Evolutionary conservation across 35 echinoderm and acorn worm species (phyloP), one percentile per base, ranked within the genome.

Genomic region (Hemicentrotus pulcherrimus): DNA sequence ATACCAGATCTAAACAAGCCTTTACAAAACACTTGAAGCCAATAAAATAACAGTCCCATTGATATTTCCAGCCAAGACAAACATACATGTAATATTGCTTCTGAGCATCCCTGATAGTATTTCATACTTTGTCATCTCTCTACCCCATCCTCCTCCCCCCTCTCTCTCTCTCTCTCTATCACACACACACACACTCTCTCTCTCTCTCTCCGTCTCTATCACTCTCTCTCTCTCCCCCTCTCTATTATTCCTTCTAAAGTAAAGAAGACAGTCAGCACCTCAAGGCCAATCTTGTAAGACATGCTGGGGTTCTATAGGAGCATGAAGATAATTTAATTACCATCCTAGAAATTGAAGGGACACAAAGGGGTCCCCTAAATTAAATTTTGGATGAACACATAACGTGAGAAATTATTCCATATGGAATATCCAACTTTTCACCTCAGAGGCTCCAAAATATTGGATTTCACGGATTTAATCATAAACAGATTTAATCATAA

Each of bases 271-370:
- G 65, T 78, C 7, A 28, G 65, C 28, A 78, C 65, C 65, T 78
- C 65, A 78, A 78, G 65, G 65, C 65, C 65, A n/a, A 78, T 78
- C 65, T 78, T 78, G 65, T 24, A 78, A 78, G 65, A 78, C 65
- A 78, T 78, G 65, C 65, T 78, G 65, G 19, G 65, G 65, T 78
- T 78, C 65, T 78, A 78, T 78, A 22, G 65, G 65, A 78, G 65
- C 65, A 78, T 78, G 65, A 78, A 78, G 65, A 78, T 78, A 78
- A 78, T 78, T 78, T 28, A 78, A 78, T 78, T 78, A 78, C 65
- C 24, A 78, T 22, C 65, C 19, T n/a, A 78, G 22, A 78, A 78
- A 78, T 78, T 78, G 65, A 78, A 30, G 65, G 28, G 65, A 78
- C 65, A 78, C 65, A 78, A 78, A 78, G 65, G 24, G 65, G 65